phyloP scores from a whole-genome alignment of 2,888 invertebrate genomes.

The Mechanitis messenoides region DNA sequence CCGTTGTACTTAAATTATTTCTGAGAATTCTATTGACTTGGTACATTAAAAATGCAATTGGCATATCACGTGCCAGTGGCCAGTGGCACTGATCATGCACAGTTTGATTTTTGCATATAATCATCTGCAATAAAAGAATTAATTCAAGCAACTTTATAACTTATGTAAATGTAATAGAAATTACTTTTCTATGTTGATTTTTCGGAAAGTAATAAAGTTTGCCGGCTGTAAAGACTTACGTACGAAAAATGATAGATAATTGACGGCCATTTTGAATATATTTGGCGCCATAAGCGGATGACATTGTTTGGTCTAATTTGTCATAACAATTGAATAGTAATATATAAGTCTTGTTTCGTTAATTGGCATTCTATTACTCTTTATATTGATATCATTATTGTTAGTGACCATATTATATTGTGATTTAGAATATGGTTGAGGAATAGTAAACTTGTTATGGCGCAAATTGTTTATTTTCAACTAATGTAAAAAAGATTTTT shows the following conservation, averaged over 20 bases:
- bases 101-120: constrained; percentile 54
- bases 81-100: constrained; percentile 34
- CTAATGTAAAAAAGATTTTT: no score
- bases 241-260: constrained; percentile 49
- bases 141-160: background rate
- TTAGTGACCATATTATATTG: constrained; percentile 17
- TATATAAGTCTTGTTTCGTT: constrained; percentile 38
- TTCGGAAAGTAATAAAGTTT: constrained; percentile 9
- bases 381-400: constrained; percentile 34
- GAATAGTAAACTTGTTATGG: background rate
- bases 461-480: background rate
- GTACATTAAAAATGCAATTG: constrained; percentile 31
- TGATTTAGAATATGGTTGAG: constrained; percentile 14
- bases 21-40: constrained; percentile 30
- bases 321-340: constrained; percentile 49
- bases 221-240: constrained; percentile 22
- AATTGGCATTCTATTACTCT: constrained; percentile 31
- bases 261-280: constrained; percentile 58
- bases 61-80: constrained; percentile 32
- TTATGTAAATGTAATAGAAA: background rate
- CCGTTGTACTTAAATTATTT: constrained; percentile 33
- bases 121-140: constrained; percentile 26
- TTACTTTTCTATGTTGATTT: constrained; percentile 11
- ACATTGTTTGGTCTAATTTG: constrained; percentile 47
- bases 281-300: constrained; percentile 45